Evolutionary conservation across 2,113 vertebrate genomes (phyloP), one percentile per base, ranked within the genome.

Genomic region (Tachycineta bicolor): DNA sequence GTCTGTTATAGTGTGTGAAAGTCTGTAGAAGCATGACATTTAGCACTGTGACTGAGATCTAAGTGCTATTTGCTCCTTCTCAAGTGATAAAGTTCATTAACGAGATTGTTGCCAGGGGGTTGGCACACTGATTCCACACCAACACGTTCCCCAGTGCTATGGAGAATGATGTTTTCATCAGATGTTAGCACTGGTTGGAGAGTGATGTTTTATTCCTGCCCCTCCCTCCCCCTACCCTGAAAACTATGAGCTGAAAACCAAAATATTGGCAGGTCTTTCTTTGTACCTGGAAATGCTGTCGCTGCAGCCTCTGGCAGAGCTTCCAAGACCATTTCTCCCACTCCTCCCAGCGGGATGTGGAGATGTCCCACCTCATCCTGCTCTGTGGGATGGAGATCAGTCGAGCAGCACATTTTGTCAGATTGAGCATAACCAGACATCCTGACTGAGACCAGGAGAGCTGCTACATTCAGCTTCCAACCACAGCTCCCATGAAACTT

Each of bases 121-220:
- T 77, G 37, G n/a, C 28, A 33, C 8, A 23, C 28, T 31, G 49
- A 21, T 56, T 28, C 12, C n/a, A 41, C 23, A 44, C 11, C 26
- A 44, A 12, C 0, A 0, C 25, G 11, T 1, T 1, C 4, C 13
- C 8, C 1, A 0, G 7, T n/a, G 52, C 26, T 19, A 1, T 6
- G 18, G 43, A 37, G 37, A 37, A 37, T 37, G 37, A 37, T 37
- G 37, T 37, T 37, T 37, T 37, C 37, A 37, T 37, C 23, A 90
- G 24, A 62, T 15, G 12, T 4, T 39, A 65, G 33, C 31, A 13
- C 10, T 20, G 3, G 6, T 22, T 11, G 10, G 21, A 59, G 8
- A 11, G 2, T 0, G 2, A 12, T 4, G 0, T 3, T 82, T 10
- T 29, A 20, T 82, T 92, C 29, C 9, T 12, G 53, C 5, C 6